phyloP scores from a whole-genome alignment of 2,797 vertebrate species.

The Poeciliopsis presidionis region DNA sequence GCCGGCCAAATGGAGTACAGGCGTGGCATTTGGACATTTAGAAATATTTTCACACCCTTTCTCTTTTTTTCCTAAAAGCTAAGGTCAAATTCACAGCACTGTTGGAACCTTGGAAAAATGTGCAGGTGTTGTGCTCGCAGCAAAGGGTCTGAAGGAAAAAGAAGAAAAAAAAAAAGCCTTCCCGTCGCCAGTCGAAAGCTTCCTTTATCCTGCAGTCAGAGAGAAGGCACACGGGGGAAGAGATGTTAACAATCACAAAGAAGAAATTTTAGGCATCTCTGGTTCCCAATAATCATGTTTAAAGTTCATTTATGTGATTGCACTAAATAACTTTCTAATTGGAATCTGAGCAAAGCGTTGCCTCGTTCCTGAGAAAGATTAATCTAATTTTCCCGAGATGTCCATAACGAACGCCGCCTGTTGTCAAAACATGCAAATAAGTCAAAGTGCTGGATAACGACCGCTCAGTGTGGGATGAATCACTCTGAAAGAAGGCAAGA shows the following conservation, averaged over 20 bases:
- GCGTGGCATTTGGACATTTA: slow-evolving; percentile 59
- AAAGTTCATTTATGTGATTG: slow-evolving; percentile 55
- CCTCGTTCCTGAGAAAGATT: slow-evolving; percentile 31
- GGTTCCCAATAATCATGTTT: slow-evolving; percentile 41
- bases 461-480: slow-evolving; percentile 46
- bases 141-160: slow-evolving; percentile 43
- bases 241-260: slow-evolving; percentile 16
- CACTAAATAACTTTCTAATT: slow-evolving; percentile 27
- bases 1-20: neutral
- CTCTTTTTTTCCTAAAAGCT: slow-evolving; percentile 43
- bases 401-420: slow-evolving; percentile 46
- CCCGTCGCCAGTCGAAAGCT: slow-evolving; percentile 1
- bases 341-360: slow-evolving; percentile 38
- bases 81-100: slow-evolving; percentile 61
- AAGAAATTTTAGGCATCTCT: slow-evolving; percentile 34
- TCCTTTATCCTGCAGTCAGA: slow-evolving; percentile 32
- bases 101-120: slow-evolving; percentile 35
- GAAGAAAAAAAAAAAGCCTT: slow-evolving; percentile 3
- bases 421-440: slow-evolving; percentile 45
- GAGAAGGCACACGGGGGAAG: slow-evolving; percentile 16
- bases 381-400: slow-evolving; percentile 54
- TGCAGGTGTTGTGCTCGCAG: slow-evolving; percentile 70
- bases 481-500: slow-evolving; percentile 45
- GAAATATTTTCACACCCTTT: slow-evolving; percentile 48
- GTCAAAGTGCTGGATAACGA: slow-evolving; percentile 49